phyloP scores from a whole-genome alignment of 1,140 invertebrate genomes.

The Propsilocerus akamusi region DNA sequence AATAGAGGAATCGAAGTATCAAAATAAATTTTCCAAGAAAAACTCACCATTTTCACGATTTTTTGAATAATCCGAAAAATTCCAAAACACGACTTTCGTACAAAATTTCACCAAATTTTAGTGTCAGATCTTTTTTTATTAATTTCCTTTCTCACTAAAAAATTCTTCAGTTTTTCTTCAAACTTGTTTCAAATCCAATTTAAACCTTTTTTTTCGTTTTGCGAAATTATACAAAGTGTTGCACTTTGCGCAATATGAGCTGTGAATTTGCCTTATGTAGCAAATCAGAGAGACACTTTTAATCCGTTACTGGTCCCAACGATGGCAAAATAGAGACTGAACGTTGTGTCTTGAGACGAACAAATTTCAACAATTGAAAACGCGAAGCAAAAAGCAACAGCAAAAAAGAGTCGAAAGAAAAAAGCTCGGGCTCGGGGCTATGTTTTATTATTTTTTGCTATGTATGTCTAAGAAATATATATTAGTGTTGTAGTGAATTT shows the following conservation, averaged over 20 bases:
- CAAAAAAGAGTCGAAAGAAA: not conserved
- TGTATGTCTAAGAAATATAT: conserved; percentile 1
- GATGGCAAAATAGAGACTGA: conserved; percentile 2
- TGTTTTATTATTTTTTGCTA: not conserved
- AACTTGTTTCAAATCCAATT: not conserved
- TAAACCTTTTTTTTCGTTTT: not conserved
- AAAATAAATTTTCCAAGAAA: too few relatives aligned
- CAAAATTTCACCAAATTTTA: too few relatives aligned
- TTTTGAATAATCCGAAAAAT: too few relatives aligned
- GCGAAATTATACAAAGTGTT: too few relatives aligned
- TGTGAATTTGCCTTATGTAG: too few relatives aligned
- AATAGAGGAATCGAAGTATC: too few relatives aligned
- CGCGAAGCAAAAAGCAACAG: not conserved
- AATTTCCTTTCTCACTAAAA: not conserved
- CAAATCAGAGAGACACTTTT: not conserved
- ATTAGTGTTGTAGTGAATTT: not conserved
- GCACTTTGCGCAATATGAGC: too few relatives aligned
- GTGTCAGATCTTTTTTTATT: not conserved
- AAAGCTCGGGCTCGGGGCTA: too few relatives aligned
- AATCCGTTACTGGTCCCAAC: not conserved
- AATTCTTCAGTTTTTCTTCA: not conserved
- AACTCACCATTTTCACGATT: too few relatives aligned
- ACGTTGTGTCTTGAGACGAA: not conserved
- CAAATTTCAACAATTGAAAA: not conserved
- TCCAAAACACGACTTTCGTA: too few relatives aligned